Base-by-base conservation (phyloP, 1,140 invertebrate species). In the Cydia fagiglandana region DNA sequence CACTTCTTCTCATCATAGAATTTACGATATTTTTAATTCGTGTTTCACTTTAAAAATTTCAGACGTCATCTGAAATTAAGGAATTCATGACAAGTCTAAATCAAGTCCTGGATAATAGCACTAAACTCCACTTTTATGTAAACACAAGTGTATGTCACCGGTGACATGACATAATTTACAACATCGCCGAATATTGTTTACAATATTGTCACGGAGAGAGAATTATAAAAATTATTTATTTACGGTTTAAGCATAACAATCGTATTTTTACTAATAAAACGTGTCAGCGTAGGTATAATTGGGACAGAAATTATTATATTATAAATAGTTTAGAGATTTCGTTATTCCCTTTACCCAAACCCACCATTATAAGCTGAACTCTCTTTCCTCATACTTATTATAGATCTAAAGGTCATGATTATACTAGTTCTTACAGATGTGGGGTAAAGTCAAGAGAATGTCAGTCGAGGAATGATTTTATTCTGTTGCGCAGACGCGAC, bases 241-340 rank as follows among this genome's bases (percentile, higher is more conserved):
- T 24, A 70, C 53, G 28, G 74, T 66, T 79, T 84, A 86, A 85
- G 79, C 80, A 89, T 78, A 90, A 91, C 88, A 90, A 90, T 89
- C 86, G 84, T 87, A 90, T 88, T 87, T 88, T 89, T 84, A 86
- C 82, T 73, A 88, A 92, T 92, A 92, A 91, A 92, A 92, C 77
- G 84, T 91, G 89, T 92, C 89, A 88, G 82, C 87, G 75, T 73
- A 76, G 81, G 80, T 90, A 92, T 92, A 92, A 92, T 92, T 92
- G 91, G 89, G 82, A 80, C 86, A 82, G 84, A 90, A 91, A 92
- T 91, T 91, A 92, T 92, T 92, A 89, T 92, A 90, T 89, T 92
- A 91, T 92, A 92, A 92, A 91, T 92, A 92, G 91, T 91, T 91
- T 89, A 89, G 86, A 88, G 82, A 76, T 88, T 86, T 12, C 10